phyloP scores from a whole-genome alignment of 2,888 invertebrate species.

The Encarsia formosa region DNA sequence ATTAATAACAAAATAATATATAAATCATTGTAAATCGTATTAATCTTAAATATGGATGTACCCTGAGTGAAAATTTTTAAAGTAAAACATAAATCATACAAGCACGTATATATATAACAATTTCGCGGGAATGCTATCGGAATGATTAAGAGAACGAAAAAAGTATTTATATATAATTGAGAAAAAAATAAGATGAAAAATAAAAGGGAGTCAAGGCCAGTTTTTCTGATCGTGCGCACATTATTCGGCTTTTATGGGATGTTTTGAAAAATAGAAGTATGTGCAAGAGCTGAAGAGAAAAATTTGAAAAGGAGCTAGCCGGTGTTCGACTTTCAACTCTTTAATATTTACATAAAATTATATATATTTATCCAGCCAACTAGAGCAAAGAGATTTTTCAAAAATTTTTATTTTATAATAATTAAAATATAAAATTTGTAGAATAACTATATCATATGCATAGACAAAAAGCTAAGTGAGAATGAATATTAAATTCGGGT shows the following conservation, averaged over 20 bases:
- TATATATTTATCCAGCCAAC: slow-evolving; percentile 25
- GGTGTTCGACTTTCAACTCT: slow-evolving; percentile 25
- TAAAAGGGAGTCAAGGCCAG: slow-evolving; percentile 29
- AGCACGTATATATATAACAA: too few relatives aligned
- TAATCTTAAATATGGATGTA: too few relatives aligned
- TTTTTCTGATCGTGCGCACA: slow-evolving; percentile 27
- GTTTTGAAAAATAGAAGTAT: slow-evolving; percentile 15
- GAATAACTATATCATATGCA: slow-evolving; percentile 12
- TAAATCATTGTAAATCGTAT: too few relatives aligned
- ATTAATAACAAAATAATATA: background rate
- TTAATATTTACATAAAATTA: slow-evolving; percentile 10
- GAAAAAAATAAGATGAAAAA: slow-evolving; percentile 3
- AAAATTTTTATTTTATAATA: slow-evolving; percentile 15
- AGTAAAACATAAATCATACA: too few relatives aligned
- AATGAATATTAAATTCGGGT: slow-evolving; percentile 3
- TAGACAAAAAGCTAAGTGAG: slow-evolving; percentile 5
- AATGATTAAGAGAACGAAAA: background rate
- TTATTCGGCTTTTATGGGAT: slow-evolving; percentile 25
- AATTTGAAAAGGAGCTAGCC: slow-evolving; percentile 22
- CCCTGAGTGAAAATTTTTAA: too few relatives aligned
- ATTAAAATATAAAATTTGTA: slow-evolving; percentile 22
- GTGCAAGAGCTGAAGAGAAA: slow-evolving; percentile 11
- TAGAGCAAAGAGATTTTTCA: slow-evolving; percentile 23
- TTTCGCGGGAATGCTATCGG: too few relatives aligned
- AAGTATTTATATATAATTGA: too few relatives aligned